Evolutionary conservation across 2,888 invertebrate genomes (phyloP), one percentile per base, ranked within the genome.

Genomic region (Gymnoscelis rufifasciata): DNA sequence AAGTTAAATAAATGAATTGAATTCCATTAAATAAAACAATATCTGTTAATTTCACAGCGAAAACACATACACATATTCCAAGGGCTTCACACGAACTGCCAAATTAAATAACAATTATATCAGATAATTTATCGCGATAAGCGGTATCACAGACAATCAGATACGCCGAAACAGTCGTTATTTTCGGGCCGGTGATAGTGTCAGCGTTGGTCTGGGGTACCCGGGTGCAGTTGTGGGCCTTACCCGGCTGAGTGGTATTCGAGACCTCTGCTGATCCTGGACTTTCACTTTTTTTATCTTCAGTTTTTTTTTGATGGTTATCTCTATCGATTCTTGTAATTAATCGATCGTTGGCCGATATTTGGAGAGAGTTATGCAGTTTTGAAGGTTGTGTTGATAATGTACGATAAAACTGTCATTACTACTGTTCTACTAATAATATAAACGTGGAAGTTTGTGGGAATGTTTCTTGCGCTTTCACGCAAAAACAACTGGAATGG

Each of bases 261-360:
- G 88, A 89, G 88, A 88, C 88, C 86, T 86, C 88, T 88, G 88
- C 88, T 89, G 88, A 88, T 88, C 87, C 83, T 83, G 80, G 70
- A 64, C 51, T 33, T 35, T 37, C 41, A 62, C 46, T 51, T 68
- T 84, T 88, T 88, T 88, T 89, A 89, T 89, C 88, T 88, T 71
- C 52, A 59, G 64, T 68, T 72, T 72, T 70, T 75, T 74, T 74
- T 72, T 66, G 57, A n/a, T 10, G 8, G 26, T 73, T 74, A 84
- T 87, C 86, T 74, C 80, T 79, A 86, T 84, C 71, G 81, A 88
- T 84, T 68, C 49, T 41, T 24, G 56, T 74, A 78, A 81, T 86
- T 86, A 81, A 73, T 77, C 74, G 71, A 76, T 74, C 31, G 52
- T 47, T 56, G 43, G 23, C 36, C 52, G 60, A 62, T 58, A 47